Evolutionary conservation across 2,113 vertebrate genomes (phyloP), one percentile per base, ranked within the genome.

Genomic region (Gnathonemus longibarbis): DNA sequence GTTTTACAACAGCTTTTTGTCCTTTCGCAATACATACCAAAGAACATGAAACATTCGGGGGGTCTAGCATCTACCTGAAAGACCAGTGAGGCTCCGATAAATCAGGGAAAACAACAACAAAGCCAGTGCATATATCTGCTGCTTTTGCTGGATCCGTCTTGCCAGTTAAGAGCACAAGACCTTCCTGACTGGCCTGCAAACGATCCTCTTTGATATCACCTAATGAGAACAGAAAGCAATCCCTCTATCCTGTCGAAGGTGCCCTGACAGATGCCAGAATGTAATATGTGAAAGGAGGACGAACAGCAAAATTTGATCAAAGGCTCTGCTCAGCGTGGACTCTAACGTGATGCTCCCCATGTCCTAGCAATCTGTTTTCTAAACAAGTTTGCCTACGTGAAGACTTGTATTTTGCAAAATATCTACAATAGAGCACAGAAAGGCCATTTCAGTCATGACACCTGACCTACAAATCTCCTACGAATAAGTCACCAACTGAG

Each of bases 151-250:
- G 56, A 42, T 58, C 39, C 53, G n/a, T 88, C 56, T 13, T 39
- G 19, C 53, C 52, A 45, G 56, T 19, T 42, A 5, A 21, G 52
- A 58, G 39, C 35, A 35, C 87, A 53, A 88, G 87, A 15, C 39
- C 19, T 45, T 24, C 52, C 52, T 11, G 35, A 39, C 35, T 13
- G 52, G 31, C 39, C 85, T 53, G 31, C 50, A 53, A 87, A 53
- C 11, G 13, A 35, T 53, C 31, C 45, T 15, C 85, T 86, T 86
- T 87, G 85, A 87, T 56, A 53, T 87, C 50, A 7, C 85, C 87
- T 88, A 88, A 88, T n/a, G 21, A 88, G 87, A 45, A 58, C 56
- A 17, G 87, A 88, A 45, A 88, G 56, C 35, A 45, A 88, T 58
- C 39, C 17, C 56, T 88, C 35, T 11, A 53, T 45, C 52, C 35